Percentiles rank a stretch among this genome's conserved stretches.
phyloP scores from a whole-genome alignment of 2,113 vertebrate species.

The Python bivittatus region DNA sequence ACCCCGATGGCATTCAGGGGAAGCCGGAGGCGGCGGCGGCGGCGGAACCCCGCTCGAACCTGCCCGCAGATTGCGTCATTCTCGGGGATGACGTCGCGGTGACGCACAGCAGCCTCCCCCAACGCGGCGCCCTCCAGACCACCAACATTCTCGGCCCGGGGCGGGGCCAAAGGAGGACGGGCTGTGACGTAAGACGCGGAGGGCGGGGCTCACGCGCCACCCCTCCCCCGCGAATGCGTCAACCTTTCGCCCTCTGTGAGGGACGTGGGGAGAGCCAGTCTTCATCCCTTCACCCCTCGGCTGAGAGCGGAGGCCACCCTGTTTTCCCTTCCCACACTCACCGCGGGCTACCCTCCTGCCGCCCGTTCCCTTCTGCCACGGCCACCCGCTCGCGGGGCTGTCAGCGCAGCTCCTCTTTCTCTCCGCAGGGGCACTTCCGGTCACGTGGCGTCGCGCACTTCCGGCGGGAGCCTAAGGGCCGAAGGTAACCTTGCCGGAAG shows the following conservation, averaged over 20 bases:
- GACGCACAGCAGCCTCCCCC: background rate
- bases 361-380: background rate
- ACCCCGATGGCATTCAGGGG: background rate
- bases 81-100: background rate
- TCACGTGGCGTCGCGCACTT: background rate
- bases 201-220: background rate
- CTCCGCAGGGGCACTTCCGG: background rate
- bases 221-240: background rate
- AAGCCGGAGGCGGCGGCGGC: background rate
- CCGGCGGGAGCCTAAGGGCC: background rate
- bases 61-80: background rate
- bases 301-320: background rate
- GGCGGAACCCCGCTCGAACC: background rate
- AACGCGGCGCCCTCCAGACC: background rate
- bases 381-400: background rate
- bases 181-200: background rate
- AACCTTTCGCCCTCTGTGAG: background rate
- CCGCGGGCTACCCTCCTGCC: background rate
- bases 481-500: fast-evolving
- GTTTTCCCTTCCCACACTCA: background rate
- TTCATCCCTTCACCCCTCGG: background rate
- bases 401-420: background rate
- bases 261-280: background rate
- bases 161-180: background rate
- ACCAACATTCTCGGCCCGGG: background rate